A percentile compares a stretch with the other conserved stretches of the same genome.
phyloP scores from a whole-genome alignment of 2,888 invertebrate species.

The Ametastegia equiseti region DNA sequence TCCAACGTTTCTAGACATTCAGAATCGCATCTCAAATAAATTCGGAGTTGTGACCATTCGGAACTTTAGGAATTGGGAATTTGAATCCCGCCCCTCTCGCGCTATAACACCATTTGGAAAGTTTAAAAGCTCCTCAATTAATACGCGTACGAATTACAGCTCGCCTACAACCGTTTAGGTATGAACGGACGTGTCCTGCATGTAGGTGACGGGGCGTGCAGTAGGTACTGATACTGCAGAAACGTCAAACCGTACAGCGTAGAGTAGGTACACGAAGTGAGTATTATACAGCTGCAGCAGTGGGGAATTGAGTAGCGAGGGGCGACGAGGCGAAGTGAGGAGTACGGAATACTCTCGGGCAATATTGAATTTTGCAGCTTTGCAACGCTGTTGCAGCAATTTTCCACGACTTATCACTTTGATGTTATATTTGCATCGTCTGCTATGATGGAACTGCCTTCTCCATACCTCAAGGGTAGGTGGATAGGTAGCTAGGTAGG shows the following conservation, averaged over 20 bases:
- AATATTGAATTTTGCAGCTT: conserved; percentile 64
- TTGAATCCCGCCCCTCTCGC: neutral
- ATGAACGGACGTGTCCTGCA: neutral
- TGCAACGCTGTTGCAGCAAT: conserved; percentile 65
- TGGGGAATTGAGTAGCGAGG: conserved; percentile 2
- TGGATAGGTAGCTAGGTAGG: no score
- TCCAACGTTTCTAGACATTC: no score
- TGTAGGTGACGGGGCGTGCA: neutral
- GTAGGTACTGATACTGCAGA: neutral
- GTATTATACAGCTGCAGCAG: conserved; percentile 7
- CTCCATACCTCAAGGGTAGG: neutral
- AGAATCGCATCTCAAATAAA: no score
- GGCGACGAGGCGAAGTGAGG: neutral
- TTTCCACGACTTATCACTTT: conserved; percentile 66
- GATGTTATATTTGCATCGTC: conserved; percentile 55
- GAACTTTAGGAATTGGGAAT: no score
- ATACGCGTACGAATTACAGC: neutral
- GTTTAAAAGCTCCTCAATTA: conserved; percentile 5
- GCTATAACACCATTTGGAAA: neutral
- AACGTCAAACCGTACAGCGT: conserved; percentile 5
- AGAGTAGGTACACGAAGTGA: conserved; percentile 2
- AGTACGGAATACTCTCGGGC: conserved; percentile 53
- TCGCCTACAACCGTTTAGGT: no score
- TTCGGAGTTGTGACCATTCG: no score
- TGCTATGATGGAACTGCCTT: conserved; percentile 33